These are phyloP conservation scores for Labia minor DNA, from an alignment of 2,888 invertebrate species.

Conservation along the genomic window DNA sequence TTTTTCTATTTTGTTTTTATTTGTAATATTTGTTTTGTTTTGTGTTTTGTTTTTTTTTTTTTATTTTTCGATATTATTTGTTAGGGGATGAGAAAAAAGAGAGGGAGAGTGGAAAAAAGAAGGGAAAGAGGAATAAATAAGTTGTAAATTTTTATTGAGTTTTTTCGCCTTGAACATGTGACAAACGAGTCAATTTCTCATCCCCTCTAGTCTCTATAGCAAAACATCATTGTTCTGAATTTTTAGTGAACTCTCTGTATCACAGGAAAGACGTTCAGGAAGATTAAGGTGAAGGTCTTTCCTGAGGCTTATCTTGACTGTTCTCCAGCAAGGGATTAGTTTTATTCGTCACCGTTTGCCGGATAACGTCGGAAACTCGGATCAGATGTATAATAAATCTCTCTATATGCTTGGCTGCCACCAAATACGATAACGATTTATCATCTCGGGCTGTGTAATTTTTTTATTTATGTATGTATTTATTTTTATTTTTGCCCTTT, in stretches of 20 bases:
- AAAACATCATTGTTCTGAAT: conserved; percentile 13
- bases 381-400: conserved; percentile 8
- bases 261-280: not conserved
- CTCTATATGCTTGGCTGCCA: conserved; percentile 7
- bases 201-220: not conserved
- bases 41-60: no score
- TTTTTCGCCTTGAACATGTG: no score
- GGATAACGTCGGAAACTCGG: conserved; percentile 1
- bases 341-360: not conserved
- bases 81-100: no score
- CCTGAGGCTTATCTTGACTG: not conserved
- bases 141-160: no score
- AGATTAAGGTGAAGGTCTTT: not conserved
- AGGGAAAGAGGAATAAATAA: no score
- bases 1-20: no score
- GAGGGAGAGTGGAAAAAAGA: no score
- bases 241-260: conserved; percentile 6
- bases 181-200: not conserved
- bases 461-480: not conserved
- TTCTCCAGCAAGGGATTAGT: not conserved
- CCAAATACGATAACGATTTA: conserved; percentile 1
- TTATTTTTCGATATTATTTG: no score
- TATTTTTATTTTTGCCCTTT: not conserved
- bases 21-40: no score
- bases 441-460: conserved; percentile 4